Evolutionary conservation across 2,888 invertebrate species (phyloP).

Genomic region (Latheticus oryzae): DNA sequence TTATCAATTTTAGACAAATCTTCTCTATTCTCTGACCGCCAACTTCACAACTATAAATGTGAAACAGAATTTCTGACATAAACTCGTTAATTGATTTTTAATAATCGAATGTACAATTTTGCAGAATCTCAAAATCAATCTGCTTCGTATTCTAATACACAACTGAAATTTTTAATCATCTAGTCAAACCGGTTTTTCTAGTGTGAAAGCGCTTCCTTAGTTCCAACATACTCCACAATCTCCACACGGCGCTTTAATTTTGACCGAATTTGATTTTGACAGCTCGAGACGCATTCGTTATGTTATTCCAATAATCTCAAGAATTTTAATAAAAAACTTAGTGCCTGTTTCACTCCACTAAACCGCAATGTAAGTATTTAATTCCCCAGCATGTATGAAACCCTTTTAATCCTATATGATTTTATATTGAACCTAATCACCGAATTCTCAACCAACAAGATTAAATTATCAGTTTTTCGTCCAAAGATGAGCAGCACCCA

Average conservation of each 20-base stretch:
- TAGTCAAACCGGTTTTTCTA: background rate
- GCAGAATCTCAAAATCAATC: too few relatives aligned
- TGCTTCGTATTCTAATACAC: too few relatives aligned
- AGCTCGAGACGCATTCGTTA: conserved; percentile 12
- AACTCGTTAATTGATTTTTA: too few relatives aligned
- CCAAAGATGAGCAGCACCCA: conserved; percentile 61
- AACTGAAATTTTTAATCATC: background rate
- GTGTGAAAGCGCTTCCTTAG: conserved; percentile 5
- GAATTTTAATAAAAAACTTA: background rate
- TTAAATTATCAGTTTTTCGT: conserved; percentile 27
- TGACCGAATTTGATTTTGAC: conserved; percentile 19
- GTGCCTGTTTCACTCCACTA: too few relatives aligned
- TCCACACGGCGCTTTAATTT: too few relatives aligned
- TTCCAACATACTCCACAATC: too few relatives aligned
- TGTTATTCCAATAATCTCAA: conserved; percentile 5
- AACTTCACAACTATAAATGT: too few relatives aligned
- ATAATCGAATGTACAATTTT: too few relatives aligned
- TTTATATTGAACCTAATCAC: conserved; percentile 17
- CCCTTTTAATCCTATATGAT: conserved; percentile 9
- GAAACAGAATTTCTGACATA: too few relatives aligned
- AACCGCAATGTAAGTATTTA: conserved; percentile 20
- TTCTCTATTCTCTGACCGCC: too few relatives aligned
- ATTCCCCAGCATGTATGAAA: conserved; percentile 15
- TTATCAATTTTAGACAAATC: too few relatives aligned
- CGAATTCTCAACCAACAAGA: conserved; percentile 21